Base-by-base conservation (phyloP, 2,797 vertebrate genomes). In the Nyctalus aviator region DNA sequence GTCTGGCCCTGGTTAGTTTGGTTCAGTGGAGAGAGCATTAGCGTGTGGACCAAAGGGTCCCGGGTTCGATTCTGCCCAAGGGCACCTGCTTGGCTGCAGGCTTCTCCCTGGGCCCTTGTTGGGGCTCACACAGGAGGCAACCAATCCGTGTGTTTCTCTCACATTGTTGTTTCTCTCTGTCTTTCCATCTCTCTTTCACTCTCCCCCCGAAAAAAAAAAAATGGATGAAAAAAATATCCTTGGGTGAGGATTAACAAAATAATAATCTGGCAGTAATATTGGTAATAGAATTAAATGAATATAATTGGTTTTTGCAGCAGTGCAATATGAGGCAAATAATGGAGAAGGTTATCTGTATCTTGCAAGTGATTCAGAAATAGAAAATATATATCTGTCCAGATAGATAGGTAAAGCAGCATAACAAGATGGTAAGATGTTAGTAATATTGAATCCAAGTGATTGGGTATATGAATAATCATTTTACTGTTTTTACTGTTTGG, bases 401-500 rank as follows among this genome's bases (percentile, higher is more conserved):
- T 41, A 88, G 27, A 77, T 41, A 84, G 4, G 48, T 46, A 62
- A 35, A 68, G 41, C 20, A 59, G 15, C 71, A 55, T 77, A 59
- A 86, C 21, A n/a, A 66, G 72, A 72, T 75, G 64, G 85, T 25
- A 41, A 59, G 57, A 77, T 77, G 46, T 91, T 84, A 84, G 72
- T 53, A 66, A 6, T 81, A 46, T 78, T 94, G 79, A 91, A 15
- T 77, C 2, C 20, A 92, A 25, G 32, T 87, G 30, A 27, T 84
- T 87, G 41, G 18, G 2, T 48, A 10, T 78, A 62, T 91, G 55
- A 35, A 4, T 95, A 72, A 66, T 88, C 57, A 55, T 79, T 91
- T 93, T 76, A 83, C 35, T 72, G 12, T 93, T 91, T 87, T 93
- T 76, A 83, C n/a, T 72, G 18, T 93, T 92, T 82, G 64, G 17